Evolutionary conservation across 2,797 vertebrate genomes (phyloP).

Genomic region (Gallinago solitaria): DNA sequence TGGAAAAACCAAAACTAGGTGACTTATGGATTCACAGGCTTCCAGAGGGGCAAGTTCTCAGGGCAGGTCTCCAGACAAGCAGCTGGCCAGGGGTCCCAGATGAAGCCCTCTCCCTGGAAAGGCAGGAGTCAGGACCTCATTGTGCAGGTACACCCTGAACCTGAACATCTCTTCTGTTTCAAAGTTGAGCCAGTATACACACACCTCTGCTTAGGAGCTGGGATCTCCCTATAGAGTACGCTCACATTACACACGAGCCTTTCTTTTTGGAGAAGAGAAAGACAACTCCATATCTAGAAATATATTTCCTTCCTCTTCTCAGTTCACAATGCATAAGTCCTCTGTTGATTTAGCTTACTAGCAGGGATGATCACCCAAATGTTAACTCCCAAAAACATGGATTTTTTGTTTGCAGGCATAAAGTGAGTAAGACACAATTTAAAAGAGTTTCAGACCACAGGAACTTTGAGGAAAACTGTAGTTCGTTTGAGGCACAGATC

Average conservation of each 20-base stretch:
- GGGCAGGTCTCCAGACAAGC: not conserved
- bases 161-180: not conserved
- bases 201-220: not conserved
- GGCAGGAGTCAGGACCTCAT: not conserved
- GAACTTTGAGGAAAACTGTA: not conserved
- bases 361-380: not conserved
- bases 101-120: not conserved
- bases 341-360: not conserved
- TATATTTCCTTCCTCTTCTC: not conserved
- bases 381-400: not conserved
- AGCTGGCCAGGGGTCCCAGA: not conserved
- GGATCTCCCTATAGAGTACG: not conserved
- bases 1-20: not conserved
- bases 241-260: not conserved
- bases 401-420: not conserved
- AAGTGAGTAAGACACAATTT: not conserved
- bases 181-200: not conserved
- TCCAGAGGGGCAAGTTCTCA: not conserved
- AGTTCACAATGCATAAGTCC: not conserved
- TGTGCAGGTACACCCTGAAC: accelerated
- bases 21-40: not conserved
- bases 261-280: not conserved
- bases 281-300: not conserved
- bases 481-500: not conserved
- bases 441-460: not conserved